Percentiles rank a stretch among this genome's conserved stretches.
These are phyloP conservation scores for Drosophila cognata DNA, from an alignment of 2,888 invertebrate genomes.

Conservation along the genomic window DNA sequence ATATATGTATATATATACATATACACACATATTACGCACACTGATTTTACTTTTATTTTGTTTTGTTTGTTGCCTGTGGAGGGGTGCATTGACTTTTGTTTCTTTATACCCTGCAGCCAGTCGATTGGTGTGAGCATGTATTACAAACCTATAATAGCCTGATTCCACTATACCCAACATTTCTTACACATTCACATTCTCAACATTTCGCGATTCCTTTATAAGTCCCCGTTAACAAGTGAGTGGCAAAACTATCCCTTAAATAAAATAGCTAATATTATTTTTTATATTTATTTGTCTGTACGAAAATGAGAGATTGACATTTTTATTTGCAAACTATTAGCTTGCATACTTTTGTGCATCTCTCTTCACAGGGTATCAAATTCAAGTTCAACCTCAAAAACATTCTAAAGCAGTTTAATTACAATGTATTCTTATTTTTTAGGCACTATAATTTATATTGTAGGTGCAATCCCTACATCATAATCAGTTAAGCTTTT, in stretches of 20 bases:
- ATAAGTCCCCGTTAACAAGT: neutral
- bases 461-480: neutral
- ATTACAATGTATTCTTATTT: neutral
- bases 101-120: constrained; percentile 24
- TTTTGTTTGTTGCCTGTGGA: constrained; percentile 33
- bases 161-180: neutral
- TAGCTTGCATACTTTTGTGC: constrained; percentile 49
- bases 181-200: neutral
- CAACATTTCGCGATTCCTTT: neutral
- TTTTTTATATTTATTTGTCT: too few relatives aligned
- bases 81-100: constrained; percentile 62
- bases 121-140: neutral
- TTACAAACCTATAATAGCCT: neutral
- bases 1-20: neutral
- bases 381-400: neutral
- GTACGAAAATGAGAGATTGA: too few relatives aligned
- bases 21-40: constrained; percentile 15
- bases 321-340: neutral
- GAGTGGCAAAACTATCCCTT: neutral
- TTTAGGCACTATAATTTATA: neutral
- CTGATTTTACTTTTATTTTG: constrained; percentile 53
- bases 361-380: constrained; percentile 12
- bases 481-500: neutral
- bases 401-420: neutral
- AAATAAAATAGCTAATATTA: too few relatives aligned